Conservation (phyloP, 2,888 invertebrate genomes). For the Meiosimyza platycephala region DNA sequence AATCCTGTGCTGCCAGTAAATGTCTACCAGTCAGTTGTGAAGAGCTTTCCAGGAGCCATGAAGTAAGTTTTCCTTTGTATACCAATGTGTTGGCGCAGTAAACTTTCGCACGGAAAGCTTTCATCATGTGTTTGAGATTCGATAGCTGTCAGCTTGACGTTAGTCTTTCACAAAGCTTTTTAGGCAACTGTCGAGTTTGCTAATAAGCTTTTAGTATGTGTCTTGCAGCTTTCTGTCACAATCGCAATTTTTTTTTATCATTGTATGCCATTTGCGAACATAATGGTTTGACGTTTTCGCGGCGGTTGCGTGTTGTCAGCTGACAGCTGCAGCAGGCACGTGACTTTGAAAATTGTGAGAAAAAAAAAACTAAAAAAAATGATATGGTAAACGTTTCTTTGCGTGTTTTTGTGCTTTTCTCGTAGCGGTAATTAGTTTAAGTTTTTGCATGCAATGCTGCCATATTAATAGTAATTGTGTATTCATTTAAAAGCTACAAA, state of each 20-base stretch:
- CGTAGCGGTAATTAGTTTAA: constrained; percentile 18
- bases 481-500: not conserved
- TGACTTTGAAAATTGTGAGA: constrained; percentile 41
- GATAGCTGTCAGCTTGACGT: constrained; percentile 21
- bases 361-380: not conserved
- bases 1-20: constrained; percentile 16
- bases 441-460: constrained; percentile 16
- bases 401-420: constrained; percentile 49
- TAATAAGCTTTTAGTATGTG: not conserved
- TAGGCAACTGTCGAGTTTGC: not conserved
- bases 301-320: constrained; percentile 12
- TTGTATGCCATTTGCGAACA: not conserved
- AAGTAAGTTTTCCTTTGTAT: constrained; percentile 11
- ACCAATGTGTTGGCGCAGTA: not conserved
- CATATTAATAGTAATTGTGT: not conserved
- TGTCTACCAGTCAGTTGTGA: not conserved
- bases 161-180: not conserved
- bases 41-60: constrained; percentile 36
- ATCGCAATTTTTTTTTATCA: too few species aligned
- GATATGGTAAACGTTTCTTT: constrained; percentile 50
- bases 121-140: not conserved
- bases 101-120: constrained; percentile 3
- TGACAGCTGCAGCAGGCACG: constrained; percentile 36
- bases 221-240: not conserved
- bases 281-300: not conserved